phyloP scores from a whole-genome alignment of 2,888 invertebrate species.

The Adelphocoris suturalis region DNA sequence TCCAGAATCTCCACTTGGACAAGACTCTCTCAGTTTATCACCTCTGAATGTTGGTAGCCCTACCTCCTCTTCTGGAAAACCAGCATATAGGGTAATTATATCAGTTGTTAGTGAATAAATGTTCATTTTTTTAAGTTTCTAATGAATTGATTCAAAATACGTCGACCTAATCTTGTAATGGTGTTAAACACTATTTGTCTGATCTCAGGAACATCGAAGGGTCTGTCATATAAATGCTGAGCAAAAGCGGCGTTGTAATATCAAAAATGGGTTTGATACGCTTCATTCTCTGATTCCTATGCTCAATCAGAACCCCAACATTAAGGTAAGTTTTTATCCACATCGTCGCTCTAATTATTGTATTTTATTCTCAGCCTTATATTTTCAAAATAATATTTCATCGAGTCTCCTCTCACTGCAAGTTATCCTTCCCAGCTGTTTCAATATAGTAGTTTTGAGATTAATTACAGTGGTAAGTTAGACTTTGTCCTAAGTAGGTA shows the following conservation, averaged over 20 bases:
- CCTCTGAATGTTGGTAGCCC: conserved; percentile 76
- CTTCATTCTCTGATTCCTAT: conserved; percentile 95
- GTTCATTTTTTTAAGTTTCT: too few species aligned
- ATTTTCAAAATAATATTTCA: too few species aligned
- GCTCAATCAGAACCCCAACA: conserved; percentile 91
- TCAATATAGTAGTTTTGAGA: too few species aligned
- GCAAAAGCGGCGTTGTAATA: conserved; percentile 96
- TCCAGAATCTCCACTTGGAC: conserved; percentile 69
- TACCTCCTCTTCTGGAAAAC: conserved; percentile 70
- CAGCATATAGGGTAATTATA: conserved; percentile 51
- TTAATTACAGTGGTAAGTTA: too few species aligned
- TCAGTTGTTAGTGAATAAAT: not conserved
- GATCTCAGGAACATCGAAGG: conserved; percentile 84
- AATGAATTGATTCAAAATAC: too few species aligned
- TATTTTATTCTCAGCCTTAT: too few species aligned
- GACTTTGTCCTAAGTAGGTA: too few species aligned
- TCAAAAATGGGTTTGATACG: conserved; percentile 97
- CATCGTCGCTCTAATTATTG: not conserved
- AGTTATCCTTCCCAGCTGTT: too few species aligned
- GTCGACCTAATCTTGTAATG: too few species aligned
- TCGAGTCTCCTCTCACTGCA: too few species aligned
- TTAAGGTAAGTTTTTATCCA: conserved; percentile 86
- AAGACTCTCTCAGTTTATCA: conserved; percentile 76
- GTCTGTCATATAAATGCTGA: conserved; percentile 97
- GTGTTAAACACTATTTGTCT: too few species aligned